These are phyloP conservation scores for Sebastiscus albofasciatus DNA, from an alignment of 2,797 vertebrate genomes.

Conservation along the genomic window DNA sequence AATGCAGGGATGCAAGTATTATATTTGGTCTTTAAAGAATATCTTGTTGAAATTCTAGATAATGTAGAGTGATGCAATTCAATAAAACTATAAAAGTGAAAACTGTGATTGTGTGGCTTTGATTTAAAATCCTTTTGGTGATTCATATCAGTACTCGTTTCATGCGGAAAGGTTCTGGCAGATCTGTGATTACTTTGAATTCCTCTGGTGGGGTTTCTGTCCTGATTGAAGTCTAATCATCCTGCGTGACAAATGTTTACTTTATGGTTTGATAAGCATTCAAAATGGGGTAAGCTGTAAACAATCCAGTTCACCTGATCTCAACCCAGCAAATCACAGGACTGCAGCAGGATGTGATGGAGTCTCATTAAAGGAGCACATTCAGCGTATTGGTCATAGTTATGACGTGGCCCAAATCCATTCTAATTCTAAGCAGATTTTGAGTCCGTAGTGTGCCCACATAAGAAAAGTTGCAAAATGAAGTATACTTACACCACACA, in stretches of 20 bases:
- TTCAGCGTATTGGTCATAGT: not conserved
- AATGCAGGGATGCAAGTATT: slow-evolving; percentile 87
- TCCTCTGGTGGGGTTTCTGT: not conserved
- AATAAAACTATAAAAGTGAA: slow-evolving; percentile 82
- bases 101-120: slow-evolving; percentile 14
- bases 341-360: too few species aligned
- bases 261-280: not conserved
- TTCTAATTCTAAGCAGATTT: not conserved
- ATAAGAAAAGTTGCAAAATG: not conserved
- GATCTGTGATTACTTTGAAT: not conserved
- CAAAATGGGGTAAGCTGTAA: not conserved
- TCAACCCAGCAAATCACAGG: not conserved
- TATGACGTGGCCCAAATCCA: not conserved
- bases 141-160: not conserved
- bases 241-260: not conserved
- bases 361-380: not conserved
- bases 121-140: not conserved
- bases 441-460: not conserved
- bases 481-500: not conserved
- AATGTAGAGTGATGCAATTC: slow-evolving; percentile 87
- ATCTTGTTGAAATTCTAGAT: slow-evolving; percentile 88
- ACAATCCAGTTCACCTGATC: not conserved
- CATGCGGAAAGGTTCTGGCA: not conserved
- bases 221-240: not conserved
- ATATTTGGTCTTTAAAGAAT: slow-evolving; percentile 85